Percentiles rank a stretch among this genome's conserved stretches.
Conservation (phyloP, 1,140 invertebrate species). For the Meloidogyne floridensis region DNA sequence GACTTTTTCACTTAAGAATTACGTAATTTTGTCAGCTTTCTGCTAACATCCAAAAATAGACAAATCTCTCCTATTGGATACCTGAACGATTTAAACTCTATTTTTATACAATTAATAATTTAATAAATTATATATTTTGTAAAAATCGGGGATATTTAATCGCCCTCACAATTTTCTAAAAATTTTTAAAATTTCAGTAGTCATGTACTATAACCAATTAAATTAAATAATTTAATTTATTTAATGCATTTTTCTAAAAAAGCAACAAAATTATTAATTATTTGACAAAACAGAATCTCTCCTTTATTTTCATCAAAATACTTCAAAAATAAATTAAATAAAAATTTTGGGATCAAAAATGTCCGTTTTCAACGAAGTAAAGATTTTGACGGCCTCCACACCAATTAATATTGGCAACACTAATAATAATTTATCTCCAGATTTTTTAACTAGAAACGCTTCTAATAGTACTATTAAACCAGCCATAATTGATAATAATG, state of each 20-base stretch:
- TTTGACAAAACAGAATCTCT: slow-evolving; percentile 4
- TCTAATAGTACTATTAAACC: neutral
- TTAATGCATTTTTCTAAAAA: neutral
- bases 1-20: too few relatives aligned
- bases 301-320: neutral
- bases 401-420: neutral
- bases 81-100: too few relatives aligned
- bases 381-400: neutral
- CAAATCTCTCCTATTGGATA: too few relatives aligned
- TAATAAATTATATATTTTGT: too few relatives aligned
- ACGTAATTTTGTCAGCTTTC: too few relatives aligned
- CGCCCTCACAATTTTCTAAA: too few relatives aligned
- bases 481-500: neutral
- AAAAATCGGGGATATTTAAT: too few relatives aligned
- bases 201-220: neutral
- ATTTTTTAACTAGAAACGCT: neutral
- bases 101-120: too few relatives aligned
- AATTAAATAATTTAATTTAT: neutral
- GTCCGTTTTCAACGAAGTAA: neutral
- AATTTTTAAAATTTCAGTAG: too few relatives aligned
- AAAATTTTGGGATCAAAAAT: neutral
- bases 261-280: neutral
- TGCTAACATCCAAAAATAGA: too few relatives aligned
- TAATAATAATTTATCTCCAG: slow-evolving; percentile 10
- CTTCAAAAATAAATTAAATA: neutral